Conservation (phyloP, 2,888 invertebrate species). For the Drosophila birchii region DNA sequence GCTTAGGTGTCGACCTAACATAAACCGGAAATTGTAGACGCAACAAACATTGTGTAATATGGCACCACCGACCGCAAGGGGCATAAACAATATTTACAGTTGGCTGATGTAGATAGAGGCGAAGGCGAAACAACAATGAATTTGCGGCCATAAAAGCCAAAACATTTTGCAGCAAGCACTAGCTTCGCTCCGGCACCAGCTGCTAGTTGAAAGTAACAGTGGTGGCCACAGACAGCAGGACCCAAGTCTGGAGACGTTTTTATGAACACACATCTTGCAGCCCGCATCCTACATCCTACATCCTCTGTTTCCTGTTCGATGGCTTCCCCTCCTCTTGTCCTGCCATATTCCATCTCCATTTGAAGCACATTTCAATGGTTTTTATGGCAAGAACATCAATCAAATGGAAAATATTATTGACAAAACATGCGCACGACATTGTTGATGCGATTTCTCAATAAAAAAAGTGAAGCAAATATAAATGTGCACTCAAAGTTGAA, state of each 20-base stretch:
- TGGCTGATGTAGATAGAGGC: slow-evolving; percentile 44
- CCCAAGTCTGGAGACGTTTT: slow-evolving; percentile 46
- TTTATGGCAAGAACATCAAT: slow-evolving; percentile 73
- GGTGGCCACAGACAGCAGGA: slow-evolving; percentile 25
- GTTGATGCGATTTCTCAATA: slow-evolving; percentile 52
- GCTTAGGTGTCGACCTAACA: slow-evolving; percentile 35
- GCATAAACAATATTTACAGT: slow-evolving; percentile 52
- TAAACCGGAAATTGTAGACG: slow-evolving; percentile 44
- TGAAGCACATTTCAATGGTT: slow-evolving; percentile 77
- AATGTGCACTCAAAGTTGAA: slow-evolving; percentile 11
- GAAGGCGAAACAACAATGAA: slow-evolving; percentile 62
- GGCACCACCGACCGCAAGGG: slow-evolving; percentile 36
- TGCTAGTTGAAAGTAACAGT: slow-evolving; percentile 45
- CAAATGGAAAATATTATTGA: slow-evolving; percentile 77
- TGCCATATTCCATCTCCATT: slow-evolving; percentile 54
- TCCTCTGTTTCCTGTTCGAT: slow-evolving; percentile 5
- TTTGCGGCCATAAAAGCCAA: slow-evolving; percentile 69
- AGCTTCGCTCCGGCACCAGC: slow-evolving; percentile 26
- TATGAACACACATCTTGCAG: slow-evolving; percentile 30
- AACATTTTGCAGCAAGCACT: slow-evolving; percentile 58
- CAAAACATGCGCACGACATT: slow-evolving; percentile 67
- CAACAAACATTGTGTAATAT: slow-evolving; percentile 42
- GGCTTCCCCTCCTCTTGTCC: slow-evolving; percentile 7
- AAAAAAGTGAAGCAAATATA: slow-evolving; percentile 30
- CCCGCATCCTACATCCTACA: slow-evolving; percentile 9